Base-by-base conservation (phyloP, 2,113 vertebrate species). In the Brachionichthys hirsutus region DNA sequence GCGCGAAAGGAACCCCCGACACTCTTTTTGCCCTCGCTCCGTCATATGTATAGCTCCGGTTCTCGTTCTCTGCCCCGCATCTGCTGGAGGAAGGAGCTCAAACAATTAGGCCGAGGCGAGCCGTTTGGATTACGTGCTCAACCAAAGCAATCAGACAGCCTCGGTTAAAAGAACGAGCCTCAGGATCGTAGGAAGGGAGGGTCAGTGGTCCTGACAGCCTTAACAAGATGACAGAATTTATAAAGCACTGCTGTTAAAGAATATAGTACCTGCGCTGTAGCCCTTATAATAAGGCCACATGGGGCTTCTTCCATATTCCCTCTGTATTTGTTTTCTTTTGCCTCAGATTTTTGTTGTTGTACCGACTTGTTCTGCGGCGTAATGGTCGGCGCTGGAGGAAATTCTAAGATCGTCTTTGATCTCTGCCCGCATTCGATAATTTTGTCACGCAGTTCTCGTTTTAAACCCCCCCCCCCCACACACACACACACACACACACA, bases 181-280 rank as follows among this genome's bases (percentile, higher is more conserved):
- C 80, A 81, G 78, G 78, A 89, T 90, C 19, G 38, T 50, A 87
- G 91, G 85, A 89, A 88, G 89, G 86, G 90, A 88, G 94, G 91
- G 91, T 94, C 92, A 92, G 91, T 81, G 80, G 83, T 90, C 89
- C 91, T 93, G 91, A 92, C 91, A 88, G 71, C 86, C 88, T 86
- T 94, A 94, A 94, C 87, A 92, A 94, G 92, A 91, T 75, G 87
- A 92, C 89, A 92, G 91, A 91, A 92, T 95, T 95, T 95, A 95
- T 94, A 93, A 94, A 92, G 87, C 79, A 64, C 89, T 80, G 64
- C 44, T 17, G 87, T 74, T 67, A 92, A 91, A 92, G 86, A 89
- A 91, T 82, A 78, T 88, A 79, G 90, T 92, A 91, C 92, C 92
- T 93, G 86, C 86, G 85, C 89, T 89, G 91, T 85, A 78, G 90